phyloP scores from a whole-genome alignment of 1,140 invertebrate species.

The Zaprionus gabonicus region DNA sequence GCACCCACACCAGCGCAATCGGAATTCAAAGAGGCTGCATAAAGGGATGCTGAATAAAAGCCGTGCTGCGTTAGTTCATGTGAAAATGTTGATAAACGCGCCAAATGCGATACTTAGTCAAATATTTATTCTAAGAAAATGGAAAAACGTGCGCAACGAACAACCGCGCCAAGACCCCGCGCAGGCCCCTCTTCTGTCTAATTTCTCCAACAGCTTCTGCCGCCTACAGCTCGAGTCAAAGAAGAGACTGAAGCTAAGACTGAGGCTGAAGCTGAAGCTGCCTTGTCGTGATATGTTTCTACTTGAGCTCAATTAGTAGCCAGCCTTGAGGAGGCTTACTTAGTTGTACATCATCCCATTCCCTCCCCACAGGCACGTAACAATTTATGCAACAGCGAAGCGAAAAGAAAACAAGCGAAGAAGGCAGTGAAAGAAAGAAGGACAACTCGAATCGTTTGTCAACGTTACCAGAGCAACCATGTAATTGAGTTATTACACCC shows the following conservation, averaged over 20 bases:
- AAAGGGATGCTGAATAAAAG: slow-evolving; percentile 24
- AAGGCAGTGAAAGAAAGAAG: slow-evolving; percentile 10
- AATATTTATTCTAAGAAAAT: slow-evolving; percentile 45
- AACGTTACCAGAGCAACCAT: slow-evolving; percentile 62
- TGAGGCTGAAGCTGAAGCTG: neutral
- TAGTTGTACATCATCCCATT: slow-evolving; percentile 1
- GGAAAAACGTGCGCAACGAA: slow-evolving; percentile 29
- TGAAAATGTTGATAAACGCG: slow-evolving; percentile 50
- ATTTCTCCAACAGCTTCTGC: too few relatives aligned
- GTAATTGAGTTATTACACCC: slow-evolving; percentile 76
- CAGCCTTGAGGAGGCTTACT: slow-evolving; percentile 27
- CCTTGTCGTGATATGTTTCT: slow-evolving; percentile 27
- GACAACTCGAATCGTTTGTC: slow-evolving; percentile 48
- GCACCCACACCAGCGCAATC: neutral
- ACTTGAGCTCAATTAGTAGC: slow-evolving; percentile 42
- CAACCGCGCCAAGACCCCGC: neutral
- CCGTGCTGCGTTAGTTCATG: slow-evolving; percentile 35
- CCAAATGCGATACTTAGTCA: slow-evolving; percentile 34
- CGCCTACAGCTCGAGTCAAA: slow-evolving; percentile 12
- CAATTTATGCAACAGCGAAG: slow-evolving; percentile 34
- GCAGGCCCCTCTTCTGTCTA: neutral
- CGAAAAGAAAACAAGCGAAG: slow-evolving; percentile 26
- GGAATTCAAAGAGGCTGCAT: slow-evolving; percentile 25
- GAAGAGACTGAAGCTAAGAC: neutral
- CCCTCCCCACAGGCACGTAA: neutral